Base-by-base conservation (phyloP, 2,113 vertebrate genomes). In the Spermophilus dauricus region DNA sequence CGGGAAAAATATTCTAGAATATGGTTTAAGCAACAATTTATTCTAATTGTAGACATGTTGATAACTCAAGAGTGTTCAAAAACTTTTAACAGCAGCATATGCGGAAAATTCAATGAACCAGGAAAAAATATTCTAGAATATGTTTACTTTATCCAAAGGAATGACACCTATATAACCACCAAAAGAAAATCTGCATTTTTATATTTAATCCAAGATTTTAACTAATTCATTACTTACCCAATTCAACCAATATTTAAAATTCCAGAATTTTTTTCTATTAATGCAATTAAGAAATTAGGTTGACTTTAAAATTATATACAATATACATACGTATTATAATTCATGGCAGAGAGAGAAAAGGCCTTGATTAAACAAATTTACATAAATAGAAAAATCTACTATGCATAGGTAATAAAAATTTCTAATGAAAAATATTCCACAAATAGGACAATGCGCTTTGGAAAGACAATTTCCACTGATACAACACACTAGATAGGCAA, bases 171-270 rank as follows among this genome's bases (percentile, higher is more conserved):
- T 17, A 87, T 2, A 81, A 91, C 18, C 11, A 91, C 13, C 48
- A 70, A 84, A 86, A 86, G 58, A 89, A 82, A 94, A 76, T 32
- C 22, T 89, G 3, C 8, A 88, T 24, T 95, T 95, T 34, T 70
- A 51, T 42, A 82, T 58, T 94, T 81, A 93, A 95, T 58, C 48
- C 34, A 92, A 67, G 65, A 91, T 96, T 96, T 95, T 75, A 93
- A 48, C 77, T 86, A 86, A 95, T 28, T 87, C 61, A 48, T 3
- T 91, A 51, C 34, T 89, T 95, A 78, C 9, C 30, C 73, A 94
- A 91, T 51, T 90, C 18, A 97, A 92, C 0, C 84, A 34, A 63
- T 61, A 89, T 6, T 67, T 84, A 86, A 86, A 17, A 34, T 89
- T 90, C 89, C 78, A 93, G 28, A 80, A 95, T 28, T 90, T 94